Conservation (phyloP, 1,140 invertebrate genomes). For the Olivierus martensii region DNA sequence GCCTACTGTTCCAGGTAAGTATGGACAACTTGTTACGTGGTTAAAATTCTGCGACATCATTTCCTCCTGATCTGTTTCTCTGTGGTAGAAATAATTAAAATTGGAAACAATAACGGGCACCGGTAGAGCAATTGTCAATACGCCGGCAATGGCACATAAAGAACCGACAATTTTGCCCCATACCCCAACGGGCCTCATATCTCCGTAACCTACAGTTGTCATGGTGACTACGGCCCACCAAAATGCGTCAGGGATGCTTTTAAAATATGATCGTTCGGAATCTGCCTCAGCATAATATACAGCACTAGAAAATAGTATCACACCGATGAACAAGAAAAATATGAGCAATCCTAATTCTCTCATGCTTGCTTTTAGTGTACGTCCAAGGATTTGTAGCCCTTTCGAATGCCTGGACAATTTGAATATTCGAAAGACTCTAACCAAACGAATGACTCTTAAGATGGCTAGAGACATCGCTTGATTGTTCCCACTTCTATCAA, state of each 20-base stretch:
- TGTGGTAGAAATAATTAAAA: too few species aligned
- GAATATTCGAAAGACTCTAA: too few species aligned
- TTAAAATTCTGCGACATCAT: slow-evolving; percentile 97
- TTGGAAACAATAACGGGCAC: too few species aligned
- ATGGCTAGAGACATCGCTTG: too few species aligned
- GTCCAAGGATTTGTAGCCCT: slow-evolving; percentile 91
- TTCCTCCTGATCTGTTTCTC: slow-evolving; percentile 94
- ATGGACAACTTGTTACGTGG: too few species aligned
- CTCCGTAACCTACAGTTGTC: slow-evolving; percentile 95
- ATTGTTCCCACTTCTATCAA: slow-evolving; percentile 95
- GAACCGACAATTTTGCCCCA: slow-evolving; percentile 99
- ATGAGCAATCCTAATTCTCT: too few species aligned
- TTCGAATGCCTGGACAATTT: too few species aligned
- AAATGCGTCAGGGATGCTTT: slow-evolving; percentile 93
- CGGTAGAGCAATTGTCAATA: too few species aligned
- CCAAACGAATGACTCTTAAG: too few species aligned
- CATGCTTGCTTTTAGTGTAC: slow-evolving; percentile 98
- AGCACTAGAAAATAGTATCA: slow-evolving; percentile 94
- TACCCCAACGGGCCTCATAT: slow-evolving; percentile 94
- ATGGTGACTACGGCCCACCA: slow-evolving; percentile 99
- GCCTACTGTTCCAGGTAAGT: slow-evolving; percentile 78
- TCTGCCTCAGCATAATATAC: too few species aligned
- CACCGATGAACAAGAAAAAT: slow-evolving; percentile 99
- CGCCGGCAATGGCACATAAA: too few species aligned
- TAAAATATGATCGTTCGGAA: slow-evolving; percentile 91